Evolutionary conservation across 2,888 invertebrate genomes (phyloP).

Genomic region (Volucella zonaria): DNA sequence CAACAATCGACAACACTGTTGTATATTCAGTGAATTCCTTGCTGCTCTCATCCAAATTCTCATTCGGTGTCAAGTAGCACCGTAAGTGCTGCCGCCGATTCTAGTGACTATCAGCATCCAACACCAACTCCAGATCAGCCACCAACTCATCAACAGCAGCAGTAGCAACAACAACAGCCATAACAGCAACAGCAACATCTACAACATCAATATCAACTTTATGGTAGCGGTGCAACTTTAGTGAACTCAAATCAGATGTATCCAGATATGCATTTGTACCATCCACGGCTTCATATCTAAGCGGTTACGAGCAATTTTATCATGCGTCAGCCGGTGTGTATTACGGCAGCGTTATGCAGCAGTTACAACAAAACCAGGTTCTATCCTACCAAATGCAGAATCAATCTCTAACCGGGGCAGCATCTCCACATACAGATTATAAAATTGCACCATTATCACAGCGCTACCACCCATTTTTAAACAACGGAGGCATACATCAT

Average conservation of each 20-base stretch:
- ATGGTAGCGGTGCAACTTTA: slow-evolving; percentile 68
- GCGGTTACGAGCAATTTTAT: slow-evolving; percentile 82
- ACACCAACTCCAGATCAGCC: slow-evolving; percentile 80
- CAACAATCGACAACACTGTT: slow-evolving; percentile 29
- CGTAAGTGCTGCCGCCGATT: slow-evolving; percentile 89
- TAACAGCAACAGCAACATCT: slow-evolving; percentile 76
- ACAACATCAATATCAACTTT: slow-evolving; percentile 57
- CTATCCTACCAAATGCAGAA: slow-evolving; percentile 68
- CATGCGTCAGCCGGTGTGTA: slow-evolving; percentile 77
- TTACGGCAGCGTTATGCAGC: slow-evolving; percentile 74
- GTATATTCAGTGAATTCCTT: slow-evolving; percentile 37
- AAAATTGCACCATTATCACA: slow-evolving; percentile 74
- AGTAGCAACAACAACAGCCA: slow-evolving; percentile 80
- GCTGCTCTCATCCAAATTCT: slow-evolving; percentile 42
- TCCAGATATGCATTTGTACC: slow-evolving; percentile 76
- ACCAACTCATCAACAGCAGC: slow-evolving; percentile 70
- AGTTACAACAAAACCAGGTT: slow-evolving; percentile 60
- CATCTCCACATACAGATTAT: slow-evolving; percentile 56
- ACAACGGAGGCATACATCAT: slow-evolving; percentile 75
- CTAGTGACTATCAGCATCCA: slow-evolving; percentile 86
- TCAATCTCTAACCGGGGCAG: slow-evolving; percentile 38
- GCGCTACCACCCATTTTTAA: slow-evolving; percentile 80
- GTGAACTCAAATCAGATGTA: slow-evolving; percentile 72
- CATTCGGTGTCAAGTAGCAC: slow-evolving; percentile 82
- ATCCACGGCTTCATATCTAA: slow-evolving; percentile 78